These are phyloP conservation scores for Callospermophilus lateralis DNA, from an alignment of 2,113 vertebrate genomes.

Conservation along the genomic window DNA sequence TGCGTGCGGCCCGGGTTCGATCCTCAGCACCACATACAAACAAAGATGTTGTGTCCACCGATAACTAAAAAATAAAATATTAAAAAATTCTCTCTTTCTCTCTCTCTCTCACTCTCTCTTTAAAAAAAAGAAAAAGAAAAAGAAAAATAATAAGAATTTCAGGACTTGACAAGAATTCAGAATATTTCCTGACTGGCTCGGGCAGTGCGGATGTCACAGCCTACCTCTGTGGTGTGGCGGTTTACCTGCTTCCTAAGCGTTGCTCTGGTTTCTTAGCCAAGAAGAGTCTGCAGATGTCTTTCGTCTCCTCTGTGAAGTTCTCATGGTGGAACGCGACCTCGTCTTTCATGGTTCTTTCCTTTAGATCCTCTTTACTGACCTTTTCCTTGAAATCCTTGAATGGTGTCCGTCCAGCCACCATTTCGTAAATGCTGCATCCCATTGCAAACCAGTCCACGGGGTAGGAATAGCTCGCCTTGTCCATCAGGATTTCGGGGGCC, in stretches of 20 bases:
- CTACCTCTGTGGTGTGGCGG: background rate
- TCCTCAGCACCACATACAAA: too few species aligned
- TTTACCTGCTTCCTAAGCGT: conserved; percentile 93
- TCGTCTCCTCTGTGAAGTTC: conserved; percentile 89
- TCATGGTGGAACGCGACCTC: conserved; percentile 90
- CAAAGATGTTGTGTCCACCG: too few species aligned
- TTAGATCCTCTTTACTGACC: conserved; percentile 91
- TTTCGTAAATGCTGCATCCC: conserved; percentile 95
- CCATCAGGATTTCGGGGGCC: conserved; percentile 94
- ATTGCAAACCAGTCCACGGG: conserved; percentile 96
- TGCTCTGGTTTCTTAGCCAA: conserved; percentile 90
- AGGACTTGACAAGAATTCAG: background rate
- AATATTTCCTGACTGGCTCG: background rate
- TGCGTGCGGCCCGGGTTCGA: too few species aligned
- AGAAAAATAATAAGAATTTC: background rate
- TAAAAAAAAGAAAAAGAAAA: too few species aligned
- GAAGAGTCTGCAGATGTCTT: conserved; percentile 91
- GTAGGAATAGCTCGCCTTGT: conserved; percentile 91
- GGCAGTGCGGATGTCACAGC: background rate
- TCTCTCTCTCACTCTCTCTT: too few species aligned
- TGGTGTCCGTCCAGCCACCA: conserved; percentile 92
- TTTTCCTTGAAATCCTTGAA: conserved; percentile 95
- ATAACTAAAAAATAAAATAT: too few species aligned
- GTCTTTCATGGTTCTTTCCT: conserved; percentile 92
- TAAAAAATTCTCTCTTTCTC: too few species aligned